Conservation (phyloP, 1,140 invertebrate species). For the Sminthurides bifidus region DNA sequence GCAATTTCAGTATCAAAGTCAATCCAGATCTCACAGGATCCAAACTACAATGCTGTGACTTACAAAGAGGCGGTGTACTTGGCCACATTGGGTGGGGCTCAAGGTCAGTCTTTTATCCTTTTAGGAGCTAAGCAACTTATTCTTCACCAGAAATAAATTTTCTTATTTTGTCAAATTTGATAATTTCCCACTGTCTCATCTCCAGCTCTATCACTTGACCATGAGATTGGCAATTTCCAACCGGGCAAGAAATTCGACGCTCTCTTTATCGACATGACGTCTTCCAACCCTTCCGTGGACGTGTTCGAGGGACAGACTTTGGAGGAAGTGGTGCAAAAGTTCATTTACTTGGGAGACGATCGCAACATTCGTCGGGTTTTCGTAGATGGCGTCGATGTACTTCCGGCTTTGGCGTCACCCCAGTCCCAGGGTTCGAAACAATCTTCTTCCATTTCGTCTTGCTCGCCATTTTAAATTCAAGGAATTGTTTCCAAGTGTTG, state of each 20-base stretch:
- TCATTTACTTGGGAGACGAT: constrained; percentile 69
- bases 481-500: too few relatives aligned
- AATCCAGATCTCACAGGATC: constrained; percentile 41
- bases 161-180: too few relatives aligned
- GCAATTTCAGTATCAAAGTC: constrained; percentile 61
- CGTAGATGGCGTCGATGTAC: too few relatives aligned
- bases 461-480: too few relatives aligned
- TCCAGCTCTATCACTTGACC: constrained; percentile 54
- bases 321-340: constrained; percentile 58
- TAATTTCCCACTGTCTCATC: constrained; percentile 23
- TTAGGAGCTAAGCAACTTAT: neutral
- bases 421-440: too few relatives aligned
- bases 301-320: constrained; percentile 40
- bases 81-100: constrained; percentile 47
- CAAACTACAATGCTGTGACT: constrained; percentile 45
- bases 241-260: constrained; percentile 76
- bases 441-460: too few relatives aligned
- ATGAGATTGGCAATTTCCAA: constrained; percentile 63
- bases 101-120: neutral
- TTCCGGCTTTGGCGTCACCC: too few relatives aligned
- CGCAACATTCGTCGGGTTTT: constrained; percentile 65
- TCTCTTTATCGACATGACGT: constrained; percentile 44
- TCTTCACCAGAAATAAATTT: neutral
- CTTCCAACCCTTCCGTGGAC: constrained; percentile 35
- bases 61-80: constrained; percentile 68